These are phyloP conservation scores for Pheosia gnoma DNA, from an alignment of 2,888 invertebrate genomes.

Conservation along the genomic window DNA sequence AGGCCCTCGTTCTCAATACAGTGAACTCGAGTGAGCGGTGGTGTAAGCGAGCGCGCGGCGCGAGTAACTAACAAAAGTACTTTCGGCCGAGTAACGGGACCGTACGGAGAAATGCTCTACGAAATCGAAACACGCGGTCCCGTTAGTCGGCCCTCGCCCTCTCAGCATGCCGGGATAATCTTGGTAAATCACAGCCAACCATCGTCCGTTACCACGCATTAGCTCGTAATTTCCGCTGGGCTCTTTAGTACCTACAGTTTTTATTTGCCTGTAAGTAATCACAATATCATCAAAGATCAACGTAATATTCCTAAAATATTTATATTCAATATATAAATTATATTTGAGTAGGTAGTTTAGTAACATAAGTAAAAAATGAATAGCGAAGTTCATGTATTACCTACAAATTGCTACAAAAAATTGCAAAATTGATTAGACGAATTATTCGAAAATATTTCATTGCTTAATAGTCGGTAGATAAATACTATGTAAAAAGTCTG, in stretches of 20 bases:
- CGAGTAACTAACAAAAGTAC: slow-evolving; percentile 77
- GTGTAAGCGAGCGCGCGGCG: slow-evolving; percentile 55
- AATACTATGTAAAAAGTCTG: too few relatives aligned
- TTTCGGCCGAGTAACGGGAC: slow-evolving; percentile 83
- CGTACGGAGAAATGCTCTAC: slow-evolving; percentile 82
- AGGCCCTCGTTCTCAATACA: slow-evolving; percentile 70
- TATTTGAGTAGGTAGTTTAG: too few relatives aligned
- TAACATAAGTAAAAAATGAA: too few relatives aligned
- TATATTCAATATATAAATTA: too few relatives aligned
- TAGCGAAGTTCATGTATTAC: too few relatives aligned
- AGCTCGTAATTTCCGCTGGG: slow-evolving; percentile 34
- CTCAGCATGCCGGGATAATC: slow-evolving; percentile 68
- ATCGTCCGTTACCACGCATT: slow-evolving; percentile 47
- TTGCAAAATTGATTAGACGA: too few relatives aligned
- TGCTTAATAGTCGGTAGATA: too few relatives aligned
- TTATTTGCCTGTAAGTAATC: not conserved
- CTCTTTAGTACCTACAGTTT: not conserved
- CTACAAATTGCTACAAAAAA: too few relatives aligned
- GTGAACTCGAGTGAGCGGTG: slow-evolving; percentile 75
- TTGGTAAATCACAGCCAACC: slow-evolving; percentile 66
- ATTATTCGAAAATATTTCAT: too few relatives aligned
- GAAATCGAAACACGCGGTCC: slow-evolving; percentile 84
- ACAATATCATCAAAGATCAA: not conserved
- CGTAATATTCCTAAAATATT: too few relatives aligned
- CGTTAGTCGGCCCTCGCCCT: slow-evolving; percentile 80